Conservation (phyloP, 2,888 invertebrate genomes). For the Leucania comma region DNA sequence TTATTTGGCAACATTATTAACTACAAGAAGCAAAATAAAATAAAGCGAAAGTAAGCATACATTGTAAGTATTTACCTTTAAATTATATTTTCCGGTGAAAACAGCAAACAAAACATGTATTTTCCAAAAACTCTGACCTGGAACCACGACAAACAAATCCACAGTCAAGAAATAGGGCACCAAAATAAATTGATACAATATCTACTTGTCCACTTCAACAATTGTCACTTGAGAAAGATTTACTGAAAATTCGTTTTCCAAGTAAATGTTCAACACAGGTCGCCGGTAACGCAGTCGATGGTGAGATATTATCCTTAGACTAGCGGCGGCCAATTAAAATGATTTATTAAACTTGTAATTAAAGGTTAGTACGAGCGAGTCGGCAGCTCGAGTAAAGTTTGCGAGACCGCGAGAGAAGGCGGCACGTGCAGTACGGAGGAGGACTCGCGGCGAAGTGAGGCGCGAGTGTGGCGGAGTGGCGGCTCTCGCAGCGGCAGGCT, state of each 20-base stretch:
- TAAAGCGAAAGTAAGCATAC: slow-evolving; percentile 17
- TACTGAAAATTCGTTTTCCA: slow-evolving; percentile 59
- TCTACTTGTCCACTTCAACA: slow-evolving; percentile 76
- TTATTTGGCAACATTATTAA: neutral
- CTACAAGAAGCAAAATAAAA: slow-evolving; percentile 19
- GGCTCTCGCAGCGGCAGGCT: slow-evolving; percentile 49
- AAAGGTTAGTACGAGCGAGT: slow-evolving; percentile 67
- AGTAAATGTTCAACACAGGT: slow-evolving; percentile 52
- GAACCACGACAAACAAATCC: slow-evolving; percentile 78
- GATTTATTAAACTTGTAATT: slow-evolving; percentile 69
- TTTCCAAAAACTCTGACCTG: slow-evolving; percentile 68
- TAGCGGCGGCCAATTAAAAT: slow-evolving; percentile 61
- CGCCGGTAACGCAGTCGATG: slow-evolving; percentile 33
- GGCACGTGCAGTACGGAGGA: slow-evolving; percentile 73
- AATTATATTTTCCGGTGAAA: slow-evolving; percentile 51
- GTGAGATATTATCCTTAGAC: slow-evolving; percentile 43
- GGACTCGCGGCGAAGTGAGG: slow-evolving; percentile 83
- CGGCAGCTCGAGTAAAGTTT: slow-evolving; percentile 87
- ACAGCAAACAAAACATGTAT: slow-evolving; percentile 62
- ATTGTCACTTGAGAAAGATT: slow-evolving; percentile 77
- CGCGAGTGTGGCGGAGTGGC: slow-evolving; percentile 33
- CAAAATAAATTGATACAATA: slow-evolving; percentile 69
- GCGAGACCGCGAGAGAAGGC: slow-evolving; percentile 58
- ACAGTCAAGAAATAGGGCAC: slow-evolving; percentile 77
- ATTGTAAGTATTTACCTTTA: slow-evolving; percentile 63